These are phyloP conservation scores for Melanotaenia nigrans DNA, from an alignment of 2,797 vertebrate species.

Conservation along the genomic window DNA sequence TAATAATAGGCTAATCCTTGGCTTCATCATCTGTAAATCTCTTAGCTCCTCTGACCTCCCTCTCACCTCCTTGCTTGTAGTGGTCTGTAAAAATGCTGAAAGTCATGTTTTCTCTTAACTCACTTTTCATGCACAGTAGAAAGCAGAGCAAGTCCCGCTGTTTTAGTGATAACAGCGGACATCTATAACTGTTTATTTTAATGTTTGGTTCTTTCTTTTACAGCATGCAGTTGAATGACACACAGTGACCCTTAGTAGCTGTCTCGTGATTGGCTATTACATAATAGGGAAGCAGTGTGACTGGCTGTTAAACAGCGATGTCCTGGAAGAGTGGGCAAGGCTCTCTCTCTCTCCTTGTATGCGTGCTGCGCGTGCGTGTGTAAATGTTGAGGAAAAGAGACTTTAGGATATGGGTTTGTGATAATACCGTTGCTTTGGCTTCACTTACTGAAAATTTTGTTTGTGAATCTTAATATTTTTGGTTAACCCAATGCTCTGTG, in stretches of 20 bases:
- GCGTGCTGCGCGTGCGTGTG: neutral
- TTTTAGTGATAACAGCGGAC: neutral
- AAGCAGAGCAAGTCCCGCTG: neutral
- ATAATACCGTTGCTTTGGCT: no score
- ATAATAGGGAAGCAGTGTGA: slow-evolving; percentile 48
- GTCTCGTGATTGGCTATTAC: slow-evolving; percentile 61
- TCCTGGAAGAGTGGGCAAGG: slow-evolving; percentile 36
- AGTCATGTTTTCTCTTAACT: neutral
- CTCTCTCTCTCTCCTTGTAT: neutral
- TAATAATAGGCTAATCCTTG: slow-evolving; percentile 40
- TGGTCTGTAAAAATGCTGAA: slow-evolving; percentile 3
- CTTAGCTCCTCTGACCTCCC: slow-evolving; percentile 7
- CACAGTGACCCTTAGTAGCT: slow-evolving; percentile 3
- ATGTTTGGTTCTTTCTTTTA: slow-evolving; percentile 2
- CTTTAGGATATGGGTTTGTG: no score
- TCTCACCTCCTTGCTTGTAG: slow-evolving; percentile 1
- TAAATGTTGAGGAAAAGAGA: no score
- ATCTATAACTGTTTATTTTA: neutral
- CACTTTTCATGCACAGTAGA: neutral
- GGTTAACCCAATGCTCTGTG: no score
- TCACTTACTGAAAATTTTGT: no score
- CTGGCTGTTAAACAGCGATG: slow-evolving; percentile 48
- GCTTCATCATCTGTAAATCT: slow-evolving; percentile 34
- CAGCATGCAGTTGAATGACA: slow-evolving; percentile 15
- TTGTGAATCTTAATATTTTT: no score